Evolutionary conservation across 2,113 vertebrate genomes (phyloP), one percentile per base, ranked within the genome.

Genomic region (Apus apus): DNA sequence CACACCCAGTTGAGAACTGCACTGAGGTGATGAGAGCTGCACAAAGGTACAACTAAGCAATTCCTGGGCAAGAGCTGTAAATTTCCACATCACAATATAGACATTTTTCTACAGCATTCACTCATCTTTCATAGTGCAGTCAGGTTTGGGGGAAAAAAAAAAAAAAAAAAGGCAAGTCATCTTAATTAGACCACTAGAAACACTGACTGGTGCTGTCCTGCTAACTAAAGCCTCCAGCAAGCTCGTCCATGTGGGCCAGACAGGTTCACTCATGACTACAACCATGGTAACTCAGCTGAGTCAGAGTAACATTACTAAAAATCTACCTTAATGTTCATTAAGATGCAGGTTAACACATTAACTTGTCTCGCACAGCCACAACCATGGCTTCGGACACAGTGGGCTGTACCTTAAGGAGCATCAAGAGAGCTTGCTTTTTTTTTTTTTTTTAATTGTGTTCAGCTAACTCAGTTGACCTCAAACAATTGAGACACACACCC

Each of bases 391-490:
- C 1, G 51, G 79, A 93, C 76, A 78, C 0, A 0, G 66, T 0
- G 92, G 53, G 57, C 61, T 90, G 53, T 75, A 94, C 65, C 93
- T 91, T 73, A 78, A 84, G 53, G 23, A 95, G 75, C 90, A 96
- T 72, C 79, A 76, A 61, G 88, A 72, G 36, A 68, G 43, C 2
- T 50, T 32, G 12, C 45, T 51, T 75, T 51, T 68, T 56, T 43
- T 18, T 67, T 79, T 38, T 46, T 38, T 15, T 26, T 30, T 15
- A 93, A 95, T 86, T 96, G 88, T 75, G 73, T 95, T 92, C 54
- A 30, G 83, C 90, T 95, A 96, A 96, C 94, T 96, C 93, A 90
- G 77, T 65, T 96, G 96, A 96, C 94, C 93, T 97, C 93, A 80
- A 73, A 94, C 90, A 93, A 71, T 3, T 92, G 83, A 96, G 86